Conservation (phyloP, 2,797 vertebrate species). For the Cossypha dichroa region DNA sequence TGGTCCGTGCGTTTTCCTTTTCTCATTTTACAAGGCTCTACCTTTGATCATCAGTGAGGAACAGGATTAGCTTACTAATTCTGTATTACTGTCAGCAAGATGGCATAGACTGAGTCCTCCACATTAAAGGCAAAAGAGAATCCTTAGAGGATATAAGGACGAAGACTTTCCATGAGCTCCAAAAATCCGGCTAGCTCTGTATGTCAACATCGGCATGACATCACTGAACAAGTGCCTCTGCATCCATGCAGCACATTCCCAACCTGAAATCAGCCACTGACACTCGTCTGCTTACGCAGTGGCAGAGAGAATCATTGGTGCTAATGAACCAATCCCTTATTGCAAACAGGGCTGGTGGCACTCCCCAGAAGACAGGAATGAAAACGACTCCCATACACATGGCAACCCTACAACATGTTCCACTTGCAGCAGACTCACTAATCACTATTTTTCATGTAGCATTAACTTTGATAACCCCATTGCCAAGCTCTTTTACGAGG, state of each 20-base stretch:
- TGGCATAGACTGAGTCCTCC: not conserved
- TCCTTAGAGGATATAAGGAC: not conserved
- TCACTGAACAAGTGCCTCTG: not conserved
- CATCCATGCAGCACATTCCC: not conserved
- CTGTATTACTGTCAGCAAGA: slow-evolving; percentile 36
- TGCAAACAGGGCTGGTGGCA: not conserved
- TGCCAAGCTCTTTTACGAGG: not conserved
- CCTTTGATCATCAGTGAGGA: slow-evolving; percentile 41
- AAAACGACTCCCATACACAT: not conserved
- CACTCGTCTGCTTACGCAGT: not conserved
- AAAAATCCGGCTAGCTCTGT: not conserved
- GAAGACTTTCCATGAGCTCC: not conserved
- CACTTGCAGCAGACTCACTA: not conserved
- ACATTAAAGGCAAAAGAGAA: not conserved
- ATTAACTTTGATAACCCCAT: not conserved
- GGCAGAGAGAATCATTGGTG: not conserved
- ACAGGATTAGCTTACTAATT: slow-evolving; percentile 30
- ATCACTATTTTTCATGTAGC: not conserved
- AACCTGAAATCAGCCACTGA: not conserved
- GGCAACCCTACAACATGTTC: not conserved
- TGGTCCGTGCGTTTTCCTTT: slow-evolving; percentile 29
- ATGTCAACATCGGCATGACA: not conserved
- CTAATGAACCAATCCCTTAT: not conserved
- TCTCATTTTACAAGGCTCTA: slow-evolving; percentile 7
- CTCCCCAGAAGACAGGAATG: not conserved